phyloP scores from a whole-genome alignment of 2,888 invertebrate genomes.

The Spatulosminthurus flaviceps region DNA sequence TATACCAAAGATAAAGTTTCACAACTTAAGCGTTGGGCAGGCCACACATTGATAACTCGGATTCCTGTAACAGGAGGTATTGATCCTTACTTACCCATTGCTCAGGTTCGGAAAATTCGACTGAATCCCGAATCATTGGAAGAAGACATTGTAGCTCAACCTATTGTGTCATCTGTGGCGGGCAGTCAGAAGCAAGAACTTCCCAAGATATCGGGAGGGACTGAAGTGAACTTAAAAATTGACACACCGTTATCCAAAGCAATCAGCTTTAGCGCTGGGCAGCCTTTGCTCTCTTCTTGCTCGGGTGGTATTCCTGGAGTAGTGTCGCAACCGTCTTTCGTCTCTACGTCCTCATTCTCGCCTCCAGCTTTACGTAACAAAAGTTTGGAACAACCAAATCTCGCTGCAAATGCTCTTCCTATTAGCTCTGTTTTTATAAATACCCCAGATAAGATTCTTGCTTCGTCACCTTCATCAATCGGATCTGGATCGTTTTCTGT shows the following conservation, averaged over 20 bases:
- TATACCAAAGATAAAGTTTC: slow-evolving; percentile 22
- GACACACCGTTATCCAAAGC: too few species aligned
- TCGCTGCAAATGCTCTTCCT: too few species aligned
- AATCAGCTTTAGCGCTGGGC: too few species aligned
- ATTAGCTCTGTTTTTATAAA: not conserved
- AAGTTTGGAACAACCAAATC: not conserved
- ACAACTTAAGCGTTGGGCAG: slow-evolving; percentile 29
- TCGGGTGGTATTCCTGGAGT: too few species aligned
- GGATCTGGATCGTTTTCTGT: not conserved
- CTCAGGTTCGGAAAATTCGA: slow-evolving; percentile 25
- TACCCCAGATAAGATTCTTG: not conserved
- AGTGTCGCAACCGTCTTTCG: not conserved
- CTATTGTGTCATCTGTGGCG: too few species aligned
- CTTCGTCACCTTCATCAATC: not conserved
- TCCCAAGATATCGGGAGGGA: too few species aligned
- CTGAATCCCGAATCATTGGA: not conserved
- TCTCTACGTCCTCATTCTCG: not conserved
- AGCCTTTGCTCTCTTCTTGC: too few species aligned
- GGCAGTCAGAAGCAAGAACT: too few species aligned
- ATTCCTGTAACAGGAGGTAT: slow-evolving; percentile 42
- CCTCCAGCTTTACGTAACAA: not conserved
- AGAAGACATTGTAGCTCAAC: not conserved
- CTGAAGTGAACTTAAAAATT: too few species aligned
- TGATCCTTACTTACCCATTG: slow-evolving; percentile 18
- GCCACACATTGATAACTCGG: slow-evolving; percentile 20